Base-by-base conservation (phyloP, 2,888 invertebrate species). In the Teinopalpus imperialis region DNA sequence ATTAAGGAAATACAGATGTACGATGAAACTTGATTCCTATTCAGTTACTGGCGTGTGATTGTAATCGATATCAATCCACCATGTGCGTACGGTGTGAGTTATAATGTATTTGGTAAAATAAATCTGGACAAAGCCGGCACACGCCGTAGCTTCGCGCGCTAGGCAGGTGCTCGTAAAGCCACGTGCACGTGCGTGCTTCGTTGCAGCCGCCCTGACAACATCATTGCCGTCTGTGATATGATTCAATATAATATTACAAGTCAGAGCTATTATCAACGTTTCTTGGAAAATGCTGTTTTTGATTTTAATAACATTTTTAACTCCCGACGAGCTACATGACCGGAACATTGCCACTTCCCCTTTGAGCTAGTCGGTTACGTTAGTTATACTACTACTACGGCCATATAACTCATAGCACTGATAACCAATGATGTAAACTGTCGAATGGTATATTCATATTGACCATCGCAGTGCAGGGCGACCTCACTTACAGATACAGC, bases 1-100 rank as follows among this genome's bases (percentile, higher is more conserved):
- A n/a, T n/a, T n/a, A n/a, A n/a, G n/a, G n/a, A 58, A 57, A 63
- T 69, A 68, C 83, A 86, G 81, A 76, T 86, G 85, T 78, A 75
- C 74, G 68, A 71, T 75, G 81, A 70, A 80, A 82, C 80, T 75
- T 74, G 80, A 82, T 78, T 75, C 80, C 68, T 64, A 66, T 70
- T 65, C 24, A 24, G 60, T 69, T 76, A 82, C 82, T 81, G 78
- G 79, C 73, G 73, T 74, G 76, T 67, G 66, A 74, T 71, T 63
- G 71, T 8, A 39, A 14, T 10, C 32, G 18, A 12, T 27, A 26
- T 20, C 20, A 32, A 12, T 44, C 37, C 12, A 30, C 20, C 18
- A 14, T 21, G 34, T 26, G 12, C n/a, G 24, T 14, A 12, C 14
- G 9, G 24, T 14, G 9, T 16, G 3, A 4, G 13, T 16, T 4